phyloP scores from a whole-genome alignment of 2,113 vertebrate species.

The Lampris megalopsis region DNA sequence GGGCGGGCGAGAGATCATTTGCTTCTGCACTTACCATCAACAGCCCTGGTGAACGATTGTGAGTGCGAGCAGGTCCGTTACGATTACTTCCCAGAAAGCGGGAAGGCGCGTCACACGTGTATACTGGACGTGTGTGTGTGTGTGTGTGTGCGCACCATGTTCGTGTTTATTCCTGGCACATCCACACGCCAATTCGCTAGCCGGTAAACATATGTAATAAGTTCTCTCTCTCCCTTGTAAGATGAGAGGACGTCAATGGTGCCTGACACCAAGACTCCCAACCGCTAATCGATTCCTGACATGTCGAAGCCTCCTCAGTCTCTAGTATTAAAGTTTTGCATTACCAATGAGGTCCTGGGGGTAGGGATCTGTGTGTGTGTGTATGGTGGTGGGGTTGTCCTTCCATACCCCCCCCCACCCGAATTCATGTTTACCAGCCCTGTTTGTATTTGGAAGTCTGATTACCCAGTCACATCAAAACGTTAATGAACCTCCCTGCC shows the following conservation, averaged over 20 bases:
- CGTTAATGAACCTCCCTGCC: constrained; percentile 56
- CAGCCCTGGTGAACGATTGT: too few species aligned
- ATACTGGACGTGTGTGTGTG: too few species aligned
- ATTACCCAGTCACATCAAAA: constrained; percentile 68
- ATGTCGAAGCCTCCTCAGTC: constrained; percentile 66
- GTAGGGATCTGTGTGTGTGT: not conserved
- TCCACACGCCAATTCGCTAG: not conserved
- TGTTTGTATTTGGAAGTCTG: constrained; percentile 60
- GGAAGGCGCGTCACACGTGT: too few species aligned
- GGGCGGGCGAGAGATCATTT: too few species aligned
- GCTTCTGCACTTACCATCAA: too few species aligned
- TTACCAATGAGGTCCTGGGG: constrained; percentile 58
- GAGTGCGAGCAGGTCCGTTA: too few species aligned
- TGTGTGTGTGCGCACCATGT: constrained; percentile 8
- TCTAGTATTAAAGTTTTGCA: constrained; percentile 58
- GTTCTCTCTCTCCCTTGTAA: constrained; percentile 70
- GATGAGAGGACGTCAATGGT: constrained; percentile 83
- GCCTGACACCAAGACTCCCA: constrained; percentile 70
- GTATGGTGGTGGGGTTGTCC: constrained; percentile 2
- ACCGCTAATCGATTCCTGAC: constrained; percentile 80
- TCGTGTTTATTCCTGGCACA: constrained; percentile 69
- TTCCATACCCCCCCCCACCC: constrained; percentile 1
- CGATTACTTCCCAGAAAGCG: too few species aligned
- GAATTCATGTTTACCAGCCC: constrained; percentile 62
- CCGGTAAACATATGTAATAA: constrained; percentile 69